Evolutionary conservation across 2,797 vertebrate genomes (phyloP), one percentile per base, ranked within the genome.

Genomic region (Sphenopsis melanotis): DNA sequence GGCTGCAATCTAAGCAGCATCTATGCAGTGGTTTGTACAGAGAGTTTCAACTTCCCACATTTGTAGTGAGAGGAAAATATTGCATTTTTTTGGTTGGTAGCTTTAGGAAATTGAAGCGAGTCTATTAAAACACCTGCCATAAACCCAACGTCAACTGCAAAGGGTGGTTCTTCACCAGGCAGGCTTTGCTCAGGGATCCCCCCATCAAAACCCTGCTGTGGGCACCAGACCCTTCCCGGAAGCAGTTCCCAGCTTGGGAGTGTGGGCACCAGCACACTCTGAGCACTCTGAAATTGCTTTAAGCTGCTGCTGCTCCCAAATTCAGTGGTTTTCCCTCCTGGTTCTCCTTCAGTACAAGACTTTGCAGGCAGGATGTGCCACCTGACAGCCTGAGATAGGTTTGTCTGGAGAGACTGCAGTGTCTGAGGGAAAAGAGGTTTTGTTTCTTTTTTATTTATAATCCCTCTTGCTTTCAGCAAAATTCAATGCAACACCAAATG

Each of bases 391-490:
- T 0, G 1, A 70, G 65, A 50, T 10, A 61, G 83, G 44, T 78
- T 94, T 71, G 27, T 83, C 57, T 74, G 82, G 46, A 91, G 69
- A 78, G 19, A 57, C 1, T 32, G 60, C 26, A 53, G 64, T 42
- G 26, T 63, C 71, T 29, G 29, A 57, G 42, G 47, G 44, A 14
- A 81, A 59, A 65, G 42, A 53, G n/a, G 44, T 87, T 92, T 94
- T 83, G 32, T 81, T 70, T 7, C 65, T 57, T 84, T 82, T 88
- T 82, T 59, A 60, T 79, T 90, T 87, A 63, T 71, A 87, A 83
- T 75, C 75, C 37, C 12, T 20, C 69, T 90, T 49, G 75, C 89
- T 85, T 85, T 93, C 64, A 83, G 75, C 71, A 74, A 89, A 87
- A 89, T 47, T 47, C 81, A 83, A 13, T 87, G 78, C 74, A 85